phyloP scores from a whole-genome alignment of 2,113 vertebrate genomes.

The Hippocampus mohnikei region DNA sequence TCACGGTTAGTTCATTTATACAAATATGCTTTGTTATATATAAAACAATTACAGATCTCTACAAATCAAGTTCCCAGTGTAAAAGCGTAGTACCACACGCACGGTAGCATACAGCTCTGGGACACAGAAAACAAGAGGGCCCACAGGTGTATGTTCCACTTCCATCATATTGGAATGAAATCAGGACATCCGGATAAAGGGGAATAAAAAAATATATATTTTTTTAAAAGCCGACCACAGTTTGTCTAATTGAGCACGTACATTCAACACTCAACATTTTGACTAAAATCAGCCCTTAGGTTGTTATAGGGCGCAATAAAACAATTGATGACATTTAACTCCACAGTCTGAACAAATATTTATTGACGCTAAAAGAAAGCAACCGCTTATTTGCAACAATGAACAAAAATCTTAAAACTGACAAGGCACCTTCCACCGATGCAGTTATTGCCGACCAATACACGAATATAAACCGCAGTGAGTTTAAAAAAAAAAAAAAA shows the following conservation, averaged over 20 bases:
- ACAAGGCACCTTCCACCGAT: conserved; percentile 30
- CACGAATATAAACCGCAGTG: conserved; percentile 55
- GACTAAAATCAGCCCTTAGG: conserved; percentile 25
- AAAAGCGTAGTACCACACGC: conserved; percentile 82
- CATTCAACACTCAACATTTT: conserved; percentile 49
- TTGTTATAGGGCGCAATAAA: conserved; percentile 36
- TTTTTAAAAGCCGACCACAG: conserved; percentile 34
- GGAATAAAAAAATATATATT: conserved; percentile 3
- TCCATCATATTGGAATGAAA: conserved; percentile 60
- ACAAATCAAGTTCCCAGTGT: conserved; percentile 88
- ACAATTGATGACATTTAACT: neutral
- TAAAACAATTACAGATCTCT: conserved; percentile 73
- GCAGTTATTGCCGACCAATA: conserved; percentile 21
- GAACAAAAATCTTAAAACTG: conserved; percentile 38
- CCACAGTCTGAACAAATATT: neutral
- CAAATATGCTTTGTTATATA: conserved; percentile 77
- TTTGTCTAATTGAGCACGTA: conserved; percentile 55
- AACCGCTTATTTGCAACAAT: conserved; percentile 32
- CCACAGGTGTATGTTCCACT: conserved; percentile 62
- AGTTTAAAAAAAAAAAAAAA: conserved; percentile 16
- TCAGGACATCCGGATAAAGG: conserved; percentile 41
- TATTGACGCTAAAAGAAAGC: conserved; percentile 38
- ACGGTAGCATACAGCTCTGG: conserved; percentile 64
- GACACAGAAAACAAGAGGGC: conserved; percentile 49
- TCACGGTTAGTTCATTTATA: conserved; percentile 82